Evolutionary conservation across 1,140 invertebrate genomes (phyloP), one percentile per base, ranked within the genome.

Genomic region (Calephelis virginiensis): DNA sequence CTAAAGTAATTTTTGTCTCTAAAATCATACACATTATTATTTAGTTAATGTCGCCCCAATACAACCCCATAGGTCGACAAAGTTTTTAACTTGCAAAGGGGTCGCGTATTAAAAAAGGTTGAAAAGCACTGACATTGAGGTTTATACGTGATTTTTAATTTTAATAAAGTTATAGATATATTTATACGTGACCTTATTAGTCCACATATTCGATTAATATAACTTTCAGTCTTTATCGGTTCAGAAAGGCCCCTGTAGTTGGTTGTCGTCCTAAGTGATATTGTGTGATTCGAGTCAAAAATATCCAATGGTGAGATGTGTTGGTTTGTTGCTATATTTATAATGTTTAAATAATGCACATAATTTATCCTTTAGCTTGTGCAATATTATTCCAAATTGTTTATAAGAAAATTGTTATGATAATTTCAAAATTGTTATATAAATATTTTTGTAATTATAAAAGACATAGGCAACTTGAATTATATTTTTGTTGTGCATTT

Each of bases 401-500:
- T 89, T 90, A 85, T 88, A 88, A 77, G 67, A 81, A 80, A 82
- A 81, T 74, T 89, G 85, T 89, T 89, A 86, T 85, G 74, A 85
- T 90, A 86, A 88, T 86, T 88, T 90, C 87, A 82, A 88, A 90
- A 90, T 88, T 90, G 83, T 88, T 88, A 85, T 86, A 88, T 81
- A 81, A 81, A 85, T 90, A 88, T 88, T 85, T 90, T 90, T 90
- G 77, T 90, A 88, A 85, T 77, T 81, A 68, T 86, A 86, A 90
- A 88, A 87, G 85, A 88, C 85, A 83, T 84, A 82, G 82, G 80
- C 85, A 83, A 88, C 83, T 81, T 83, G 83, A 86, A 88, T 88
- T 85, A 76, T 88, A 89, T 86, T 90, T 90, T 87, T 85, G 83
- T 89, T 88, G 86, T 90, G 87, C 87, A 90, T 90, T 90, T 90